Evolutionary conservation across 1,140 invertebrate genomes (phyloP).

Genomic region (Thaumetopoea pityocampa): DNA sequence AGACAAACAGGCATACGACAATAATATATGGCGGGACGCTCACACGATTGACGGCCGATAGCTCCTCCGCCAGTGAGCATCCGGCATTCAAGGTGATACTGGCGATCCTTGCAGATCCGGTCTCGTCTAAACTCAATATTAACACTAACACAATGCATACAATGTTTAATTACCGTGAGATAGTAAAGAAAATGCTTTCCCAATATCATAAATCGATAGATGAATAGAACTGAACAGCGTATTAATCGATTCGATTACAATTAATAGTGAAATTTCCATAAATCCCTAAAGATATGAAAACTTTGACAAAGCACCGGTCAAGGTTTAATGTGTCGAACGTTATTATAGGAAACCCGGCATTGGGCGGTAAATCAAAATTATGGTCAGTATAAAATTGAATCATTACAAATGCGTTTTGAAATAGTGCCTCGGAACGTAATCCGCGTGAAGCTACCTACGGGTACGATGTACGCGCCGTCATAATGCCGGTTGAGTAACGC

Average conservation of each 20-base stretch:
- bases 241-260: not conserved
- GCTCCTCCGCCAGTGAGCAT: constrained; percentile 61
- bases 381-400: constrained; percentile 18
- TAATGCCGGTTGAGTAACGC: constrained; percentile 34
- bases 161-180: constrained; percentile 10
- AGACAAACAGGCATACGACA: constrained; percentile 58
- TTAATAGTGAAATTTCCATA: constrained; percentile 11
- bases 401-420: constrained; percentile 25
- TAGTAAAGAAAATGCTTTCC: constrained; percentile 6
- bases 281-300: constrained; percentile 28
- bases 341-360: constrained; percentile 17
- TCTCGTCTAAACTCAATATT: constrained; percentile 34
- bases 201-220: constrained; percentile 13
- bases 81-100: constrained; percentile 70
- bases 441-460: constrained; percentile 3
- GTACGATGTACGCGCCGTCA: constrained; percentile 18
- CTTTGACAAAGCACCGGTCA: constrained; percentile 22
- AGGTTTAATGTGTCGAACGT: constrained; percentile 19
- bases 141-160: constrained; percentile 22
- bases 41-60: constrained; percentile 70
- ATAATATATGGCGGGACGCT: constrained; percentile 59
- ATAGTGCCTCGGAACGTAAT: constrained; percentile 20
- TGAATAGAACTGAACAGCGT: constrained; percentile 6
- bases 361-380: constrained; percentile 23
- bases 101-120: constrained; percentile 64